Evolutionary conservation across 23 tunicate genomes (phyloP), one percentile per base, ranked within the genome.

Genomic region (Oikopleura albicans): DNA sequence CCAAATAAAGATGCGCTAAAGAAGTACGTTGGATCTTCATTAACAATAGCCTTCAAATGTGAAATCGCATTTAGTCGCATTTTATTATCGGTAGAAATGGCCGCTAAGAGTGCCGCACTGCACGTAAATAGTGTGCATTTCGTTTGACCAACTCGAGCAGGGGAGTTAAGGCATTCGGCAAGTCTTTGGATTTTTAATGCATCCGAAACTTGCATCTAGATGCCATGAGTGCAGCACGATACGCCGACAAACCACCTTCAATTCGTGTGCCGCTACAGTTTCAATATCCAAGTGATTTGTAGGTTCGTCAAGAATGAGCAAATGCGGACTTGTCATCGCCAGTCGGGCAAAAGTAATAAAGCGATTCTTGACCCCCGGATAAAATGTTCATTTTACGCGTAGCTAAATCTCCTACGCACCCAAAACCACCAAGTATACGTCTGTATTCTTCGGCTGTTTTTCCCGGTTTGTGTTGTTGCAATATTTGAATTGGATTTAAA

Each of bases 281-380:
- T 95, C 99, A 94, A 95, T 90, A 63, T 95, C 99, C 83, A 95
- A 85, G 83, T 95, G 99, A 66, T 95, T 95, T 22, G 99, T 95
- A 27, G 99, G 99, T 95, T 95, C 99, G 83, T 95, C 99, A 85
- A 95, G 91, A 84, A 95, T 88, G 37, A 95, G 84, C 83, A 95
- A 95, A 89, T 95, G 91, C 39, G 99, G 99, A 76, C 90, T 83
- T 34, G 91, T 84, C 87, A 95, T 84, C 0, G 90, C 89, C 87
- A 95, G 87, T 2, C 88, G 79, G 2, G 99, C 88, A 86, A 95
- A 95, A 27, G 99, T 96, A 2, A 95, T 88, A 84, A n/a, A 96
- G 76, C 57, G 96, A 90, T 84, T 95, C 90, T 59, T 95, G 99
- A 31, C 99, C 99, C 4, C 99, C 99, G 0, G 99, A 95, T 40